Percentiles rank a stretch among this genome's conserved stretches.
Evolutionary conservation across 2,113 vertebrate species (phyloP).

Genomic region (Phyllopteryx taeniolatus): DNA sequence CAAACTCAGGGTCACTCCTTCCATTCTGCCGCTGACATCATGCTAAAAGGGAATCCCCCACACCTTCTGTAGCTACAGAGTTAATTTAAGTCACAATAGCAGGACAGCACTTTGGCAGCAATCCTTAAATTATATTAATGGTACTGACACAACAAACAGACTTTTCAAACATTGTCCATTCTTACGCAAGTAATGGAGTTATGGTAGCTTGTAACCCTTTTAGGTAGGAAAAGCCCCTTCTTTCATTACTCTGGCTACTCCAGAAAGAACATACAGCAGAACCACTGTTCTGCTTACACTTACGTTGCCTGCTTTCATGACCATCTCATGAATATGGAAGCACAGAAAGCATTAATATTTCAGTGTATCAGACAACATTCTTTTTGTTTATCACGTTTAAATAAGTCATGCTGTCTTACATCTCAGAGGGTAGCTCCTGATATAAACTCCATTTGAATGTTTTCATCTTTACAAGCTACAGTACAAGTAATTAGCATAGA

Average conservation of each 20-base stretch:
- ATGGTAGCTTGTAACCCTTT: neutral
- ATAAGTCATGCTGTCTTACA: slow-evolving; percentile 48
- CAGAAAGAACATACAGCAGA: slow-evolving; percentile 18
- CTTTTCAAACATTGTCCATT: slow-evolving; percentile 10
- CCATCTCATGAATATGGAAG: slow-evolving; percentile 65
- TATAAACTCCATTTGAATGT: slow-evolving; percentile 4
- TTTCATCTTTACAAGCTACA: slow-evolving; percentile 11
- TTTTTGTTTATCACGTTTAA: slow-evolving; percentile 51
- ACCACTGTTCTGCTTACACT: slow-evolving; percentile 13
- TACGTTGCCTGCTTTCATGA: slow-evolving; percentile 32
- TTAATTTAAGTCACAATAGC: slow-evolving; percentile 11
- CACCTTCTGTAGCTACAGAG: neutral
- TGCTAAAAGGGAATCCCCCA: slow-evolving; percentile 32
- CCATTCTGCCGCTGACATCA: neutral
- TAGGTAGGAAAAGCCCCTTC: slow-evolving; percentile 7
- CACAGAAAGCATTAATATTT: slow-evolving; percentile 54
- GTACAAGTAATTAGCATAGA: slow-evolving; percentile 15
- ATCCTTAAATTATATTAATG: slow-evolving; percentile 14
- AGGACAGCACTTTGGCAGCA: slow-evolving; percentile 12
- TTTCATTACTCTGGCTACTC: slow-evolving; percentile 14
- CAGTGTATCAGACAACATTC: slow-evolving; percentile 44
- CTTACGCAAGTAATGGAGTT: slow-evolving; percentile 25
- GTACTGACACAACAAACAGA: slow-evolving; percentile 1
- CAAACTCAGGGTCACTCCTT: slow-evolving; percentile 12
- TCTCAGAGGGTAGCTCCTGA: slow-evolving; percentile 16